Conservation (phyloP, 1,140 invertebrate species). For the Trichogramma pretiosum region DNA sequence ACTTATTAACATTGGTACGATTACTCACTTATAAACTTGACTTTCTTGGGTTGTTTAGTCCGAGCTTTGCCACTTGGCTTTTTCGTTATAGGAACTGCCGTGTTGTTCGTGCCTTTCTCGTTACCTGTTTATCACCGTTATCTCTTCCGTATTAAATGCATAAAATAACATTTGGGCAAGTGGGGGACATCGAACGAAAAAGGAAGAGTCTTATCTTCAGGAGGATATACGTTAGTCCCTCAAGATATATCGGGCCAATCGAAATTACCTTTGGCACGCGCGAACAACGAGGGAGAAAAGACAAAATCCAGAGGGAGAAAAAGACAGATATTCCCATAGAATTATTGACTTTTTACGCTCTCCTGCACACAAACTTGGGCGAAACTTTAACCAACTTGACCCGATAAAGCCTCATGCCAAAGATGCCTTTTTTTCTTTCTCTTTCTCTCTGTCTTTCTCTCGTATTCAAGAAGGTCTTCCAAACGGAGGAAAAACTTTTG, state of each 20-base stretch:
- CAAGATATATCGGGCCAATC: too few species aligned
- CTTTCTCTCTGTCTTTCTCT: neutral
- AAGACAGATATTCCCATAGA: constrained; percentile 12
- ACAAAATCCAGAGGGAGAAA: too few species aligned
- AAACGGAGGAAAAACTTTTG: too few species aligned
- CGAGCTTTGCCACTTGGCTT: constrained; percentile 64
- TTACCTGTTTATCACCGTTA: too few species aligned
- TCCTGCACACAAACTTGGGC: too few species aligned
- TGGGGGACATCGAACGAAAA: too few species aligned
- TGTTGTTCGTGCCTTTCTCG: too few species aligned
- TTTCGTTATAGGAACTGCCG: constrained; percentile 52
- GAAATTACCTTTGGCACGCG: neutral
- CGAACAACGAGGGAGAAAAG: constrained; percentile 11
- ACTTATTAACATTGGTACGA: neutral
- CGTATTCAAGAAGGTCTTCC: too few species aligned
- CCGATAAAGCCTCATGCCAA: constrained; percentile 5
- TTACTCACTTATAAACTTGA: constrained; percentile 82
- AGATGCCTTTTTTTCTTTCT: constrained; percentile 1
- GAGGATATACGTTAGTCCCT: too few species aligned
- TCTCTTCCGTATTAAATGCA: too few species aligned
- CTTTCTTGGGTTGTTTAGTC: constrained; percentile 75
- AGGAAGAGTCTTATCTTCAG: too few species aligned
- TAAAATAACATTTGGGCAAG: too few species aligned
- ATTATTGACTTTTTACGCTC: constrained; percentile 11
- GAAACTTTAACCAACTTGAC: constrained; percentile 4